Evolutionary conservation across 2,888 invertebrate genomes (phyloP).

Genomic region (Acleris literana): DNA sequence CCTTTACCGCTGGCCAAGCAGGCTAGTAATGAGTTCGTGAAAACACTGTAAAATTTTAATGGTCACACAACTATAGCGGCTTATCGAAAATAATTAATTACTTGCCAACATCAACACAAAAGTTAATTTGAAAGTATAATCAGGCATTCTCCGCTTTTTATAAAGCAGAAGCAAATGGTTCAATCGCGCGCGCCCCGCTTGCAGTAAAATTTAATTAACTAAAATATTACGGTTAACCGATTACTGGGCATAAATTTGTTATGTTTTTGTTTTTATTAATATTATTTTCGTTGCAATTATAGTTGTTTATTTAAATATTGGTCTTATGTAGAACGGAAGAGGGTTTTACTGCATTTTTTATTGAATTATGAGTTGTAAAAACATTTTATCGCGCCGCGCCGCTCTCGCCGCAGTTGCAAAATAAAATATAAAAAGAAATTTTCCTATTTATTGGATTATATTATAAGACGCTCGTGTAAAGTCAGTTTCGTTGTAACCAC

Average conservation of each 20-base stretch:
- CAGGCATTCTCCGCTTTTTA: too few relatives aligned
- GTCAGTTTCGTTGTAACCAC: not conserved
- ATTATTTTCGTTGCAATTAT: conserved; percentile 22
- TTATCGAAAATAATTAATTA: conserved; percentile 16
- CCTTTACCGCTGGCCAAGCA: conserved; percentile 26
- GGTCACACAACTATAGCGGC: conserved; percentile 10
- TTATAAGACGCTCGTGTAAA: not conserved
- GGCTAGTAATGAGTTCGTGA: conserved; percentile 23
- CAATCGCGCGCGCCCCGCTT: not conserved
- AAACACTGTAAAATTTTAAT: conserved; percentile 28
- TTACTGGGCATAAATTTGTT: conserved; percentile 11
- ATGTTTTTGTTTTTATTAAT: conserved; percentile 16
- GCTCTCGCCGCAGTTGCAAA: conserved; percentile 13
- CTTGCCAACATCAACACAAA: not conserved
- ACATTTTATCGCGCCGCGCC: conserved; percentile 21
- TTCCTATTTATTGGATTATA: not conserved
- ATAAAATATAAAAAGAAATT: conserved; percentile 1
- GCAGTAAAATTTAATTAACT: not conserved
- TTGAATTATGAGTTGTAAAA: conserved; percentile 27
- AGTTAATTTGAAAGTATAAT: not conserved
- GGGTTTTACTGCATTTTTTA: conserved; percentile 32
- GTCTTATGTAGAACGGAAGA: conserved; percentile 32
- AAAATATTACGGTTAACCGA: conserved; percentile 12
- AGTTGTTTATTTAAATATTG: conserved; percentile 31
- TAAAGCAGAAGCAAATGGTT: too few relatives aligned